These are phyloP conservation scores for Diuraphis noxia DNA, from an alignment of 1,140 invertebrate species.

Conservation along the genomic window DNA sequence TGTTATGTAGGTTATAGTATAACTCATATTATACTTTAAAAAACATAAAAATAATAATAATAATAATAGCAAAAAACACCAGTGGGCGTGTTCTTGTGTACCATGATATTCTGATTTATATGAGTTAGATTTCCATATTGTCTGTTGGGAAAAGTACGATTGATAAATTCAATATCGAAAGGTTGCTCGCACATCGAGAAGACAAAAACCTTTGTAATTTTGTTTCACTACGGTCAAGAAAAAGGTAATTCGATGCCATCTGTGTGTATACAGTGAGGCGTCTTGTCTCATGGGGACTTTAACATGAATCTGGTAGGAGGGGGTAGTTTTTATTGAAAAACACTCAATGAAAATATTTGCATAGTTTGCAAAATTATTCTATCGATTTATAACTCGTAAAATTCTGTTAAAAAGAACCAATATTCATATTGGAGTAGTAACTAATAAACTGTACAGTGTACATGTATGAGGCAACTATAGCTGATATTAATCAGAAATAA, in stretches of 20 bases:
- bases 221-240: neutral
- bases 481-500: neutral
- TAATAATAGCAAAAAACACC: neutral
- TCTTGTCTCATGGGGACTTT: neutral
- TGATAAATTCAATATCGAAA: neutral
- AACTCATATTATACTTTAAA: neutral
- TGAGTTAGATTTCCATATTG: neutral
- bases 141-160: neutral
- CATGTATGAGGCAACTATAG: neutral
- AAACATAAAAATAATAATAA: neutral
- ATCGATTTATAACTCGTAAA: neutral
- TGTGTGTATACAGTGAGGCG: neutral
- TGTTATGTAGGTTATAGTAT: neutral
- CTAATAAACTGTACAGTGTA: neutral
- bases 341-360: neutral
- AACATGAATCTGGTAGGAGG: neutral
- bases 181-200: neutral
- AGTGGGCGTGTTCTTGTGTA: neutral
- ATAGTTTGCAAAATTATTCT: neutral
- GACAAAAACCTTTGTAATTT: neutral
- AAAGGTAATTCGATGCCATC: neutral
- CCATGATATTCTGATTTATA: neutral
- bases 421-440: neutral
- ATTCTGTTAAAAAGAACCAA: neutral
- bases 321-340: neutral